These are phyloP conservation scores for Quadroppia sp. DNA, from an alignment of 2,888 invertebrate genomes.

Conservation along the genomic window DNA sequence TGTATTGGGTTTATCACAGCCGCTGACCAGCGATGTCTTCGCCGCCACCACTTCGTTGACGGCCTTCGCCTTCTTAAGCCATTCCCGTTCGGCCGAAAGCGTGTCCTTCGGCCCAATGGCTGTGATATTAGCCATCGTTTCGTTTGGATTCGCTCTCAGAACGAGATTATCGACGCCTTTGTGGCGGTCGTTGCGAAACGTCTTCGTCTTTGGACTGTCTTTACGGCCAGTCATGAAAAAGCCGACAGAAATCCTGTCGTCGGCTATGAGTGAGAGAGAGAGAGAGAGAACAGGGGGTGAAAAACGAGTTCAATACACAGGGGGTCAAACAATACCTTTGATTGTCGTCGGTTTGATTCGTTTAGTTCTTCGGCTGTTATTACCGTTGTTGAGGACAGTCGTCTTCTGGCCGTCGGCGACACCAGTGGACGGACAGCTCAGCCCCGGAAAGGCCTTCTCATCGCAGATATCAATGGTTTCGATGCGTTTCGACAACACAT, in stretches of 20 bases:
- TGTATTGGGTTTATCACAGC: not conserved
- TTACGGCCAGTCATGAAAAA: slow-evolving; percentile 11
- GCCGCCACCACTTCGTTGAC: not conserved
- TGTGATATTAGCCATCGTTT: not conserved
- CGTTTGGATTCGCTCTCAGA: not conserved
- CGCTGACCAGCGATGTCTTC: no score
- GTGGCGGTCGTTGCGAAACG: not conserved
- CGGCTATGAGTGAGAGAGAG: no score
- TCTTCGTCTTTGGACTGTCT: not conserved
- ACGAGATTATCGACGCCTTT: not conserved
- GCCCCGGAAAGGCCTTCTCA: slow-evolving; percentile 1
- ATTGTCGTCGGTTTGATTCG: slow-evolving; percentile 23
- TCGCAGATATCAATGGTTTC: not conserved
- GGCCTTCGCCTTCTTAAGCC: slow-evolving; percentile 18
- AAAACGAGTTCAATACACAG: not conserved
- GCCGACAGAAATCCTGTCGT: slow-evolving; percentile 1
- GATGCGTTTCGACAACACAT: not conserved
- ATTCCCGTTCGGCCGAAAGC: slow-evolving; percentile 6
- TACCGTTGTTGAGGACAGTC: not conserved
- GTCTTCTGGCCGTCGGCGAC: not conserved
- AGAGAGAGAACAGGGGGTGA: not conserved
- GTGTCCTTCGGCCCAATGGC: not conserved
- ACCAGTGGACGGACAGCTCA: not conserved
- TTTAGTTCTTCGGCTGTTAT: slow-evolving; percentile 5
- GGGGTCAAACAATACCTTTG: not conserved